These are phyloP conservation scores for Heterodera schachtii DNA, from an alignment of 1,140 invertebrate species.

Conservation along the genomic window DNA sequence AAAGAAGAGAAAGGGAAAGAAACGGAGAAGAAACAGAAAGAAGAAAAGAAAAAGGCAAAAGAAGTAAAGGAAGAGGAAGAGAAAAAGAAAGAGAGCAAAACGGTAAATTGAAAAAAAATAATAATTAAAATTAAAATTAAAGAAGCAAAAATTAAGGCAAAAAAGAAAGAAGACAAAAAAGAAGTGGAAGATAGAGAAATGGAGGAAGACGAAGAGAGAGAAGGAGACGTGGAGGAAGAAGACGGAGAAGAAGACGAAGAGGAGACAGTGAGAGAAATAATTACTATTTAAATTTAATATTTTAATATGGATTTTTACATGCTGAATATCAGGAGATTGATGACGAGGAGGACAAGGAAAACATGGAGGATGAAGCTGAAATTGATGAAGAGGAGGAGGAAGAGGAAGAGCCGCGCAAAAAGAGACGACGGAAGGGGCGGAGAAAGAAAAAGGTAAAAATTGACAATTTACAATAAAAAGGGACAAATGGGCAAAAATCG, in stretches of 20 bases:
- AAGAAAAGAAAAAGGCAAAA: not conserved
- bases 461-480: not conserved
- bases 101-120: slow-evolving; percentile 20
- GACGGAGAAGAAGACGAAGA: slow-evolving; percentile 17
- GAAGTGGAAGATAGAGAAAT: not conserved
- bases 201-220: slow-evolving; percentile 27
- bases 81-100: not conserved
- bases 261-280: not conserved
- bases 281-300: no score
- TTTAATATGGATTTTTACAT: no score
- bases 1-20: not conserved
- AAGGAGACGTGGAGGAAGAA: slow-evolving; percentile 19
- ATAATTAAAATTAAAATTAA: slow-evolving; percentile 17
- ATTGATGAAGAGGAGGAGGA: slow-evolving; percentile 16
- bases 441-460: not conserved
- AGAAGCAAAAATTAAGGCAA: slow-evolving; percentile 31
- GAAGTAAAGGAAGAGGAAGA: not conserved
- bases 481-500: no score
- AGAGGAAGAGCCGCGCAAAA: not conserved
- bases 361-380: slow-evolving; percentile 28
- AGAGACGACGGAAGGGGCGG: slow-evolving; percentile 9
- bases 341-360: slow-evolving; percentile 30
- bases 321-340: not conserved
- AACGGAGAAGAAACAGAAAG: slow-evolving; percentile 21
- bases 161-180: slow-evolving; percentile 18